phyloP scores from a whole-genome alignment of 2,113 vertebrate species.

The Shinisaurus crocodilurus region DNA sequence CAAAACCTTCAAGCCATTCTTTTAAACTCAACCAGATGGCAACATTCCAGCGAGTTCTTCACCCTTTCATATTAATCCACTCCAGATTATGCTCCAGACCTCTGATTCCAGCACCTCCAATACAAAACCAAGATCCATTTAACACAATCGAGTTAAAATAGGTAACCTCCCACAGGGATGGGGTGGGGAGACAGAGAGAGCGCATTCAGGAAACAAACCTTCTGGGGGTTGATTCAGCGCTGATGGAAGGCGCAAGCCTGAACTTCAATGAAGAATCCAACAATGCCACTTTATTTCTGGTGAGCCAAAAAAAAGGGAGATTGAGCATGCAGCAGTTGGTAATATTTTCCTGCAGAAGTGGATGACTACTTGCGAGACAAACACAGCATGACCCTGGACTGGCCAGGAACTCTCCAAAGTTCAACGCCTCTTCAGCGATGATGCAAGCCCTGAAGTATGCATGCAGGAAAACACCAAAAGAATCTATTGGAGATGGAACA shows the following conservation, averaged over 20 bases:
- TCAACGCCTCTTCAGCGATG: conserved; percentile 43
- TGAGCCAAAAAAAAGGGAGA: too few species aligned
- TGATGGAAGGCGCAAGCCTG: fast-evolving
- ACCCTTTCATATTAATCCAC: background rate
- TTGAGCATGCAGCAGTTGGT: background rate
- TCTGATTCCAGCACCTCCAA: background rate
- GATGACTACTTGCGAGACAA: background rate
- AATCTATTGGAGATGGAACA: background rate
- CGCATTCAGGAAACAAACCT: background rate
- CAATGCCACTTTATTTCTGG: background rate
- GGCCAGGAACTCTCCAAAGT: conserved; percentile 45
- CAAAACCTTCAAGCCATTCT: background rate
- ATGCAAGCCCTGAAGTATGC: conserved; percentile 46
- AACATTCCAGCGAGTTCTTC: background rate
- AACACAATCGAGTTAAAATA: background rate
- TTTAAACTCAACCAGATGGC: background rate
- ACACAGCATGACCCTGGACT: conserved; percentile 30
- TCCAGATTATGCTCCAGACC: background rate
- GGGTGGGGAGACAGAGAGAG: background rate
- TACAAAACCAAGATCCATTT: background rate
- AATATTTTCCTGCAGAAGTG: background rate
- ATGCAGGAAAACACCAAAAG: background rate
- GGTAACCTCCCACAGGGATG: background rate
- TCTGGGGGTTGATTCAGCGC: fast-evolving
- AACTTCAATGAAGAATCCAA: fast-evolving